A percentile compares a stretch with the other conserved stretches of the same genome.
phyloP scores from a whole-genome alignment of 2,888 invertebrate species.

The Leptura quadrifasciata region DNA sequence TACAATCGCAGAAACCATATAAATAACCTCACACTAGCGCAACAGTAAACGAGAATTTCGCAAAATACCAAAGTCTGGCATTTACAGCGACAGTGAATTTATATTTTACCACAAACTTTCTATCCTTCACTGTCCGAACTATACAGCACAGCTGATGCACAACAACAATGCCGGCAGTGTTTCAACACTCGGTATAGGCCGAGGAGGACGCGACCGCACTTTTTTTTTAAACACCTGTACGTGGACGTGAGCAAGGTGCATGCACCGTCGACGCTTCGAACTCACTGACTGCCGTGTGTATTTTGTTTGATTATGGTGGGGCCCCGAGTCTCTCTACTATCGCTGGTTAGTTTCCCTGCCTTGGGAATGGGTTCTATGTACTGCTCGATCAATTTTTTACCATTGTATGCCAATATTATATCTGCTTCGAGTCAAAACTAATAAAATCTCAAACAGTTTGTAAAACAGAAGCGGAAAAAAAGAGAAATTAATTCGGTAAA shows the following conservation, averaged over 20 bases:
- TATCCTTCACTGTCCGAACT: conserved; percentile 44
- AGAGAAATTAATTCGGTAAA: neutral
- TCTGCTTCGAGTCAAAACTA: neutral
- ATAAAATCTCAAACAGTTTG: neutral
- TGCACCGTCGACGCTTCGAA: conserved; percentile 19
- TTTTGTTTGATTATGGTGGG: conserved; percentile 36
- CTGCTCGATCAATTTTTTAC: conserved; percentile 13
- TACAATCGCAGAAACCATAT: conserved; percentile 18
- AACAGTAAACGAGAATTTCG: conserved; percentile 48
- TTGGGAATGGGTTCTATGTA: conserved; percentile 16
- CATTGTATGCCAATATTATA: neutral
- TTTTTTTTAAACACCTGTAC: conserved; percentile 22
- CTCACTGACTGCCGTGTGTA: conserved; percentile 38
- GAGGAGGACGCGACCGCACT: conserved; percentile 8
- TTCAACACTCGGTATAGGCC: conserved; percentile 44
- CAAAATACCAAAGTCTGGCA: conserved; percentile 46
- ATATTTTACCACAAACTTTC: conserved; percentile 47
- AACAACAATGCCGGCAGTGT: conserved; percentile 43
- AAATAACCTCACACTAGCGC: conserved; percentile 38
- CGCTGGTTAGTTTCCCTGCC: conserved; percentile 27
- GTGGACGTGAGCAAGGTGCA: neutral
- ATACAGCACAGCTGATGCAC: conserved; percentile 45
- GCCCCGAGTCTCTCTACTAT: conserved; percentile 15
- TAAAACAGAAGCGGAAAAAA: neutral
- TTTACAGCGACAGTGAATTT: conserved; percentile 22